Evolutionary conservation across 2,113 vertebrate genomes (phyloP).

Genomic region (Aviceda subcristata): DNA sequence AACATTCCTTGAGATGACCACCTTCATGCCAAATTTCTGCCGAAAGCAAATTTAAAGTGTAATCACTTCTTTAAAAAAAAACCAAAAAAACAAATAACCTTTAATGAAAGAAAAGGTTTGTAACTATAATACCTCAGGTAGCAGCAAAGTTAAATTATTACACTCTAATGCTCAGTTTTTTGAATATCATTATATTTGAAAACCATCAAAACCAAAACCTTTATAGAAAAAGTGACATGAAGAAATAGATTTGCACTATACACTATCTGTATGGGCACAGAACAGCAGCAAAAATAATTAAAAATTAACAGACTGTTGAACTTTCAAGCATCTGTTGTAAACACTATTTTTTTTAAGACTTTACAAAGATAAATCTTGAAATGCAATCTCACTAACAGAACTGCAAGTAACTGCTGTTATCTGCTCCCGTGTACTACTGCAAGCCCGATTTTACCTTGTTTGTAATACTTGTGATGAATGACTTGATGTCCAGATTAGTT

Average conservation of each 20-base stretch:
- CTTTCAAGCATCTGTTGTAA: conserved; percentile 3
- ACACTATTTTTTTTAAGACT: neutral
- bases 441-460: conserved; percentile 78
- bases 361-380: neutral
- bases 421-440: neutral
- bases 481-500: conserved; percentile 86
- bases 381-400: neutral
- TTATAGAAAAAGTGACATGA: neutral
- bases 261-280: neutral
- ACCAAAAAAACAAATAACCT: neutral
- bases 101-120: neutral
- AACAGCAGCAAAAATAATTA: neutral
- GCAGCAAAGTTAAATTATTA: neutral
- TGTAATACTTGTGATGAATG: conserved; percentile 86
- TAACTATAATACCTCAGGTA: neutral
- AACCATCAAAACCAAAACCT: neutral
- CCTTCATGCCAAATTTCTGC: neutral
- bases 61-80: neutral
- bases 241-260: neutral
- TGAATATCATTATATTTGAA: neutral
- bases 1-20: neutral
- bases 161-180: neutral
- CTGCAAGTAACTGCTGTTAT: neutral
- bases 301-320: neutral
- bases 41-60: neutral